Evolutionary conservation across 2,888 invertebrate species (phyloP).

Genomic region (Acleris literana): DNA sequence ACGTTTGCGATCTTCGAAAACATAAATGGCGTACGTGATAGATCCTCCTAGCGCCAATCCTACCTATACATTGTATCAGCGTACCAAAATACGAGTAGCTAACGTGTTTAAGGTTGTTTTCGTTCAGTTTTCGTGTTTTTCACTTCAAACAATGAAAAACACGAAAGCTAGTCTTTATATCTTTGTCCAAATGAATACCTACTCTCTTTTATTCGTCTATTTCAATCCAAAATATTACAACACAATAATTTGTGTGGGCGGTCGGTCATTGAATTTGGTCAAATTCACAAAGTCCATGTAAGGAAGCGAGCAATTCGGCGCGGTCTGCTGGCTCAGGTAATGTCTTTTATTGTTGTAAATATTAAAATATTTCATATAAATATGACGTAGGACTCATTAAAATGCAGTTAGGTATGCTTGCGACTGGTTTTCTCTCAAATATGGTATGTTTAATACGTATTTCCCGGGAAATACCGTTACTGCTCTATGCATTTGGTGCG

Average conservation of each 20-base stretch:
- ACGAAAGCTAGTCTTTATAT: too few relatives aligned
- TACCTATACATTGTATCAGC: too few relatives aligned
- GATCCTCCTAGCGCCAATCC: too few relatives aligned
- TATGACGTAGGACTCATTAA: conserved; percentile 8
- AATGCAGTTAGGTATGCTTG: not conserved
- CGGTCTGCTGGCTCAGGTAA: conserved; percentile 3
- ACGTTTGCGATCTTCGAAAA: too few relatives aligned
- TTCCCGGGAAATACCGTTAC: too few relatives aligned
- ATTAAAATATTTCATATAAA: conserved; percentile 5
- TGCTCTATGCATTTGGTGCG: not conserved
- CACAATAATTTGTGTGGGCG: conserved; percentile 1
- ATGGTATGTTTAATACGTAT: too few relatives aligned
- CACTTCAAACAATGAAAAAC: too few relatives aligned
- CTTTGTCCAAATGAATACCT: not conserved
- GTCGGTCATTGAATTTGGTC: conserved; percentile 3
- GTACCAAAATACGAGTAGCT: too few relatives aligned
- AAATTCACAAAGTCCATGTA: conserved; percentile 2
- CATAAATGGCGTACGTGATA: too few relatives aligned
- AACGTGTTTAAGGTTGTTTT: too few relatives aligned
- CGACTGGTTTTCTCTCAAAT: too few relatives aligned
- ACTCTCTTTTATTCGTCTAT: not conserved
- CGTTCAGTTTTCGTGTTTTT: too few relatives aligned
- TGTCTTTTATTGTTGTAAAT: conserved; percentile 18
- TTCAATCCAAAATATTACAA: conserved; percentile 5
- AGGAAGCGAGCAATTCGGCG: conserved; percentile 6